Conservation (phyloP, 2,797 vertebrate species). For the Danio kyathit region DNA sequence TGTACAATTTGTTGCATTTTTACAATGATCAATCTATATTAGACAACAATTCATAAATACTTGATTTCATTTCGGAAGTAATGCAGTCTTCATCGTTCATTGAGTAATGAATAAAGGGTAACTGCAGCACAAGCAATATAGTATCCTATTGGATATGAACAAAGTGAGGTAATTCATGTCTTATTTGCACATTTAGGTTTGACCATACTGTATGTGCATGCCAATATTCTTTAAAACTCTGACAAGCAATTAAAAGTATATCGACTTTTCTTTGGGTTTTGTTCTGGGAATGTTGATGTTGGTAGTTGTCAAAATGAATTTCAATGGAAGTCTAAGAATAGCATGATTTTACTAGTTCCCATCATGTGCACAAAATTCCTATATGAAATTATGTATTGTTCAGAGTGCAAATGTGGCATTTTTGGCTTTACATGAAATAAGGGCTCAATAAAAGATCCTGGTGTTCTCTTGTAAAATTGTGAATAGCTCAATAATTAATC, state of each 20-base stretch:
- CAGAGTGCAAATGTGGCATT: constrained; percentile 63
- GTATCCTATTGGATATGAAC: not conserved
- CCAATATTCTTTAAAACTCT: not conserved
- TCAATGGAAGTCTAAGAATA: constrained; percentile 51
- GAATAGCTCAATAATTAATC: constrained; percentile 73
- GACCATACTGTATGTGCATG: not conserved
- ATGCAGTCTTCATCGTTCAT: no score
- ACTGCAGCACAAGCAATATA: no score
- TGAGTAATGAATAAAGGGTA: no score
- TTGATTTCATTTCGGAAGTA: no score
- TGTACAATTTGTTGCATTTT: no score
- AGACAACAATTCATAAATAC: no score
- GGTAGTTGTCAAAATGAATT: constrained; percentile 30
- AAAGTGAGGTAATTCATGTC: not conserved
- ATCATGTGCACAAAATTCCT: constrained; percentile 48
- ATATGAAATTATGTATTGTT: constrained; percentile 63
- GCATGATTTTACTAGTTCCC: constrained; percentile 30
- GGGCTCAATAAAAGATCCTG: constrained; percentile 65
- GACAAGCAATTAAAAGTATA: not conserved
- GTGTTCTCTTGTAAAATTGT: constrained; percentile 71
- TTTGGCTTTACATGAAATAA: constrained; percentile 68
- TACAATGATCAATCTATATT: no score
- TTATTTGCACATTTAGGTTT: not conserved
- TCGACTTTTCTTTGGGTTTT: constrained; percentile 6
- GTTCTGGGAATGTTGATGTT: constrained; percentile 26